Base-by-base conservation (phyloP, 2,888 invertebrate species). In the Lasioglossum leucozonium region DNA sequence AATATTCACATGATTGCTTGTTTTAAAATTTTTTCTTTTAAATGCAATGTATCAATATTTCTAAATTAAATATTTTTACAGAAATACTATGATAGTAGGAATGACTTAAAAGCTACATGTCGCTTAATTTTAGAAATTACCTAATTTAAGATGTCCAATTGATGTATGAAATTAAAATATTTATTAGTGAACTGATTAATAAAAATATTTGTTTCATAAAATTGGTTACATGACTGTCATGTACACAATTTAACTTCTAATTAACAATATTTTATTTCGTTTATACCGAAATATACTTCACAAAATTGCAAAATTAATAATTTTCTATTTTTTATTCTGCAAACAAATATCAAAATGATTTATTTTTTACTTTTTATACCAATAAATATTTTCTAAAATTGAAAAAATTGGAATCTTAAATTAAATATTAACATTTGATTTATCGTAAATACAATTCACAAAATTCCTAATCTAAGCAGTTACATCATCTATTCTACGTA, bases 41-140 rank as follows among this genome's bases (percentile, higher is more conserved):
- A 58, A 69, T 73, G 30, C 18, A 34, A 44, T 62, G 37, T 34
- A 40, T 78, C 55, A 51, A 81, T 76, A 76, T 78, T 34, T 51
- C 42, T 69, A 77, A 65, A 44, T 73, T 71, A 76, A 77, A 76
- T 65, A 77, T 74, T 79, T 83, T 73, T 47, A 72, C 67, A 73
- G 73, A 84, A 88, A 80, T 88, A 88, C 58, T 86, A 77, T 77
- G 30, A 65, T 51, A 86, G 77, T 40, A 85, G 85, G 80, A 88
- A 88, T 88, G 82, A 22, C 58, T 72, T 80, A 72, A 78, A 37
- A 72, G 34, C 51, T 84, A 75, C 13, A 78, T 16, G 44, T 84
- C 72, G 37, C n/a, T 51, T 30, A 72, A 72, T 11, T 40, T 13
- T 77, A 47, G 71, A 62, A 30, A 72, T 74, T 78, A 78, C 42